These are phyloP conservation scores for Ceramica pisi DNA, from an alignment of 2,888 invertebrate genomes.

Conservation along the genomic window DNA sequence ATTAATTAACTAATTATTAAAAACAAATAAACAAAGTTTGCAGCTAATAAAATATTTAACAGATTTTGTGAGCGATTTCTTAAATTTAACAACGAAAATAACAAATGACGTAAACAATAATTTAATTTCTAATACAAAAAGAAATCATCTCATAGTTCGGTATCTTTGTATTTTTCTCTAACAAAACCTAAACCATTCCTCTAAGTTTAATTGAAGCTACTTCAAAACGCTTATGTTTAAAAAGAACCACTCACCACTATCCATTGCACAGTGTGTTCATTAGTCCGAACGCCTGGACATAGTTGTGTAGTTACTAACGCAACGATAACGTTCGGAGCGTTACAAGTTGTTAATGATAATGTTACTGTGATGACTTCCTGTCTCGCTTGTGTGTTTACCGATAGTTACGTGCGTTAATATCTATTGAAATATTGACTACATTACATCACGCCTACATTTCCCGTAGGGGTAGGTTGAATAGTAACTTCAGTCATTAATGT, in stretches of 20 bases:
- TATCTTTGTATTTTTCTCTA: too few species aligned
- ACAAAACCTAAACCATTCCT: too few species aligned
- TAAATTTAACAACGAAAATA: conserved; percentile 7
- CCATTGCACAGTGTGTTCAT: conserved; percentile 8
- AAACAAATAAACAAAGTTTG: neutral
- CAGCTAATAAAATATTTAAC: neutral
- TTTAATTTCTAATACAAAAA: neutral
- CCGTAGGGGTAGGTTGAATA: neutral
- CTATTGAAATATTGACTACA: conserved; percentile 3
- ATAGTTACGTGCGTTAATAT: conserved; percentile 10
- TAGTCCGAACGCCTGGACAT: conserved; percentile 22
- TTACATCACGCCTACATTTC: neutral
- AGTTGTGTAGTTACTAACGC: conserved; percentile 24
- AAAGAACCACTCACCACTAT: neutral
- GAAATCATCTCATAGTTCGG: neutral
- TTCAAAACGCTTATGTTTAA: too few species aligned
- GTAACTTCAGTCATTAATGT: neutral
- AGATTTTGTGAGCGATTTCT: conserved; percentile 3
- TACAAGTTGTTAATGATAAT: conserved; percentile 23
- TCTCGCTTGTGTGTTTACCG: conserved; percentile 1
- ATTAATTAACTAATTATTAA: neutral
- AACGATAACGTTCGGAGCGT: conserved; percentile 13
- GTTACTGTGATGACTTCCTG: conserved; percentile 8
- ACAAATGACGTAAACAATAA: neutral
- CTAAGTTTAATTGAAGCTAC: too few species aligned